Conservation (phyloP, 2,113 vertebrate genomes). For the Sarotherodon lohbergeri region DNA sequence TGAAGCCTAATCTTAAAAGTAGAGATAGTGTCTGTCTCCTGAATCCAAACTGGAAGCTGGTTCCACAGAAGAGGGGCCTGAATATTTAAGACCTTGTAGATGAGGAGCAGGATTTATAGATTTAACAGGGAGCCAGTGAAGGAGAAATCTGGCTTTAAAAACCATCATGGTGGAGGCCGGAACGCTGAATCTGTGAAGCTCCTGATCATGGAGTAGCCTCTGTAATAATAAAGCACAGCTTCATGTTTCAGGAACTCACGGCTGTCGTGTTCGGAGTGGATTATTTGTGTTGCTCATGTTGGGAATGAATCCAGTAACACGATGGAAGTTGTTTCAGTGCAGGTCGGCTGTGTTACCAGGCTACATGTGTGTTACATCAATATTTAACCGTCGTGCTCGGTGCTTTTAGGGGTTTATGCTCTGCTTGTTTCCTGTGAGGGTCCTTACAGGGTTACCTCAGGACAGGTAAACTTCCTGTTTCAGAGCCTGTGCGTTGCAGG, state of each 20-base stretch:
- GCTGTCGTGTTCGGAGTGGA: neutral
- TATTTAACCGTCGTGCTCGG: neutral
- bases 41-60: too few relatives aligned
- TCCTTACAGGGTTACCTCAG: neutral
- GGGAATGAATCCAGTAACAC: neutral
- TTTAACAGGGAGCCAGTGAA: neutral
- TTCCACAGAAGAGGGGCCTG: neutral
- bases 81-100: neutral
- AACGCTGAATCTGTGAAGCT: neutral
- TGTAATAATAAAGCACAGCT: neutral
- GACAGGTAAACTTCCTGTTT: neutral
- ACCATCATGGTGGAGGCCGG: neutral
- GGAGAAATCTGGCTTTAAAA: neutral
- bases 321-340: neutral
- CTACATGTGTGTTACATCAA: neutral
- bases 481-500: neutral
- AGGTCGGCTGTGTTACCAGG: fast-evolving
- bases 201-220: neutral
- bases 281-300: neutral
- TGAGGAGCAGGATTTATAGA: neutral
- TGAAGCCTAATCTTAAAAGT: too few relatives aligned
- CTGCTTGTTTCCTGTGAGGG: neutral
- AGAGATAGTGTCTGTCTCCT: too few relatives aligned
- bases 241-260: neutral
- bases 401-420: too few relatives aligned